Evolutionary conservation across 1,140 invertebrate species (phyloP), one percentile per base, ranked within the genome.

Genomic region (Hyphantria cunea): DNA sequence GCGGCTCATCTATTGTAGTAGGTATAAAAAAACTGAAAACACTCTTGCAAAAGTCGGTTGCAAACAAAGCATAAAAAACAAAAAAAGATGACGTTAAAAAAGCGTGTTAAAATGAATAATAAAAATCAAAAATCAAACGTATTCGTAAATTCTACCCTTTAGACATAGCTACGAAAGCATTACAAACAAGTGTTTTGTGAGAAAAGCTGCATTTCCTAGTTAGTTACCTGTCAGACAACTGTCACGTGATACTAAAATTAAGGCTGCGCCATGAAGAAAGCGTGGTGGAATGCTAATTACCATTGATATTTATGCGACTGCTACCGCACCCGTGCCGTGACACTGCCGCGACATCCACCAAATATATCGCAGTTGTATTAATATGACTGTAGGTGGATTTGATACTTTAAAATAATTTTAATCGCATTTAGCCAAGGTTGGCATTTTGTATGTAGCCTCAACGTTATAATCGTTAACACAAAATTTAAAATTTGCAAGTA

Each of bases 271-370:
- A 71, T 58, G 70, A 64, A 71, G 75, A 72, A 63, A 61, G 64
- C 52, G 62, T 70, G 70, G 64, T 70, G 66, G 66, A 80, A 86
- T 82, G 85, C 76, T 88, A 88, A 88, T 89, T 89, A 74, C 82
- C 56, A 72, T 68, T 69, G 59, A 73, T 85, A 85, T 86, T 86
- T 85, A 85, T 82, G 80, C 72, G 74, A 77, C 76, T 80, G 79
- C 85, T 76, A 60, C 66, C 58, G 60, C 52, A 68, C 56, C 62
- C 58, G 74, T 74, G 77, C 69, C 80, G 78, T 84, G 81, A 75
- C 80, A 74, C 49, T 53, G 71, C 72, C 64, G 66, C 63, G 61
- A 66, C 48, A 48, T 60, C 65, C 54, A 78, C 70, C 12, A 78
- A 76, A 80, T 83, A 83, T 84, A 84, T 83, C 60, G 72, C 54